Conservation (phyloP, 92 coral and sea anemone species). For the Palythoa grandiflora region DNA sequence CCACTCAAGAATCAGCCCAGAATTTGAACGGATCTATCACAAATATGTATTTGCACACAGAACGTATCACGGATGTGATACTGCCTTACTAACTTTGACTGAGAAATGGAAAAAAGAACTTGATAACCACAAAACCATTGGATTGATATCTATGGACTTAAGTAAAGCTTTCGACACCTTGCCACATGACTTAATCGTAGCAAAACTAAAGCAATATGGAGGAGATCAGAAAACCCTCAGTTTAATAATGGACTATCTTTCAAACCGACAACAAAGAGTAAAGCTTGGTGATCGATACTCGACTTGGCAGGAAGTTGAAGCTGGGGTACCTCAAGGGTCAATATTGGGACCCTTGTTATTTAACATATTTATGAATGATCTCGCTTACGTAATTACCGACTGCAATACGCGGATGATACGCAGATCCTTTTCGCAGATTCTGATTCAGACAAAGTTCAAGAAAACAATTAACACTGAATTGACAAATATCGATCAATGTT, state of each 20-base stretch:
- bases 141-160: slow-evolving; percentile 66
- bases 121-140: slow-evolving; percentile 53
- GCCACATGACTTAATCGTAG: slow-evolving; percentile 54
- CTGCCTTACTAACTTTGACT: slow-evolving; percentile 52
- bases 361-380: too few relatives aligned
- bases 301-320: too few relatives aligned
- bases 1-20: slow-evolving; percentile 43
- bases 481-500: too few relatives aligned
- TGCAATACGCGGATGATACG: too few relatives aligned
- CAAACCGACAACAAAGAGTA: neutral
- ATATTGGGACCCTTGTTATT: too few relatives aligned
- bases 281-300: neutral
- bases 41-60: slow-evolving; percentile 60
- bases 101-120: slow-evolving; percentile 58
- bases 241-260: neutral
- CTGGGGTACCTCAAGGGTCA: too few relatives aligned
- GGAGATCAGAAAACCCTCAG: slow-evolving; percentile 5
- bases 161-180: slow-evolving; percentile 60
- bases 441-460: too few relatives aligned
- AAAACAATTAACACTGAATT: too few relatives aligned
- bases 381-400: too few relatives aligned
- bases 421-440: too few relatives aligned
- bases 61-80: slow-evolving; percentile 56
- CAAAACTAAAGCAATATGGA: slow-evolving; percentile 6
- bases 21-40: slow-evolving; percentile 56